Base-by-base conservation (phyloP, 2,888 invertebrate genomes). In the Drosophila melanosoma region DNA sequence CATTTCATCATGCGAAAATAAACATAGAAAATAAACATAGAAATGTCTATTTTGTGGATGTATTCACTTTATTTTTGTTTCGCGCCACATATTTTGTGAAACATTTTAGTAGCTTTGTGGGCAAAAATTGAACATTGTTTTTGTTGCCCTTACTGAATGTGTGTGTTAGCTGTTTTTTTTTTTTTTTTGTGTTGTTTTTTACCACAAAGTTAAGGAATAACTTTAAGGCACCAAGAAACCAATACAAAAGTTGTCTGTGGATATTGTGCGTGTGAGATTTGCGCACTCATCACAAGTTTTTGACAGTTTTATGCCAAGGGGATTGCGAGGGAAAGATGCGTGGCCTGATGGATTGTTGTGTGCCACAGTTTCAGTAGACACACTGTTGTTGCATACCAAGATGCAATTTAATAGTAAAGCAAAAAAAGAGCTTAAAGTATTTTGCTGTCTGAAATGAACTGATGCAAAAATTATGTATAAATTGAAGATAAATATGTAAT, bases 401-500 rank as follows among this genome's bases (percentile, higher is more conserved):
- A 20, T 67, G 66, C 71, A 74, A 76, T 57, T 69, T 69, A 76
- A 64, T 59, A 42, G 57, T 15, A 23, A 51, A 61, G 58, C 60
- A 42, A 2, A 23, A 2, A 23, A 81, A 74, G 74, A 62, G 69
- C 79, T 89, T 89, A 86, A 89, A 89, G 77, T 79, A 77, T 81
- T 81, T 69, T 67, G 66, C 76, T 26, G 56, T 52, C 59, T 57
- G 69, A 60, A 64, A 61, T 71, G 66, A 79, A 74, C 68, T 90
- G 69, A 63, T 67, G 66, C 62, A 77, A 76, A 81, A 81, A 86
- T 90, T 86, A 89, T 87, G 87, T 84, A 83, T 81, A 89, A 87
- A 90, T 87, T 89, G 83, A 76, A 74, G 82, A 82, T 84, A 84
- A 90, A 90, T 87, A 84, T 87, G 87, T 89, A 87, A 87, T 90